Conservation (phyloP, 2,888 invertebrate species). For the Drosophila algonquin region DNA sequence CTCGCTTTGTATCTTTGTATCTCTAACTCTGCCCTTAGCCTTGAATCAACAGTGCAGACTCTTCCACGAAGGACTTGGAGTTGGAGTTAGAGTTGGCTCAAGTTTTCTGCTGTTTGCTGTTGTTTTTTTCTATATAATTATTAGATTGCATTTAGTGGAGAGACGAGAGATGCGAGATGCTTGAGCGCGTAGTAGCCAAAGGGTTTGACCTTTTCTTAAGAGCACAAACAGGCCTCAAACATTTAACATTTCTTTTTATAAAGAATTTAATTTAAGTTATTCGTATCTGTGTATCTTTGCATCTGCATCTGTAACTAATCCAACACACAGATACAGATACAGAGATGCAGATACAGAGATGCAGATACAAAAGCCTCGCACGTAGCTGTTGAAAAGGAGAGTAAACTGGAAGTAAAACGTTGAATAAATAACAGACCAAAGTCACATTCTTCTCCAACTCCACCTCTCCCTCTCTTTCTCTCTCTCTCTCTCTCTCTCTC, state of each 20-base stretch:
- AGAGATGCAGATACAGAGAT: conserved; percentile 31
- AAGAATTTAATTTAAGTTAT: conserved; percentile 63
- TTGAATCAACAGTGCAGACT: conserved; percentile 60
- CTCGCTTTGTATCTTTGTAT: background rate
- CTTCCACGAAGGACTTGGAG: conserved; percentile 13
- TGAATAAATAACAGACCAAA: conserved; percentile 67
- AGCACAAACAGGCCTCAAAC: conserved; percentile 10
- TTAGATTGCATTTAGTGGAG: conserved; percentile 48
- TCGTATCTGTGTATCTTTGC: conserved; percentile 21
- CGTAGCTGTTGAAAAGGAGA: conserved; percentile 71
- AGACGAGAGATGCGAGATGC: conserved; percentile 14
- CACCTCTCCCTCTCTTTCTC: background rate
- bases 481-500: background rate
- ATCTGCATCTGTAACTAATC: conserved; percentile 73
- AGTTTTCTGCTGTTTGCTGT: conserved; percentile 33
- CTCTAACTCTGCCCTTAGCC: conserved; percentile 58
- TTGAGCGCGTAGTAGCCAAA: conserved; percentile 45
- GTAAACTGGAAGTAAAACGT: conserved; percentile 64
- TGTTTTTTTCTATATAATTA: conserved; percentile 50
- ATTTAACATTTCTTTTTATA: conserved; percentile 11
- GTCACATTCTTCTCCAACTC: conserved; percentile 35
- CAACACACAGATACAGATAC: conserved; percentile 57
- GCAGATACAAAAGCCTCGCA: conserved; percentile 16
- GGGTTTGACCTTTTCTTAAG: conserved; percentile 37
- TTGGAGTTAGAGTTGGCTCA: conserved; percentile 7